phyloP scores from a whole-genome alignment of 2,113 vertebrate species.

The Cacatua alba region DNA sequence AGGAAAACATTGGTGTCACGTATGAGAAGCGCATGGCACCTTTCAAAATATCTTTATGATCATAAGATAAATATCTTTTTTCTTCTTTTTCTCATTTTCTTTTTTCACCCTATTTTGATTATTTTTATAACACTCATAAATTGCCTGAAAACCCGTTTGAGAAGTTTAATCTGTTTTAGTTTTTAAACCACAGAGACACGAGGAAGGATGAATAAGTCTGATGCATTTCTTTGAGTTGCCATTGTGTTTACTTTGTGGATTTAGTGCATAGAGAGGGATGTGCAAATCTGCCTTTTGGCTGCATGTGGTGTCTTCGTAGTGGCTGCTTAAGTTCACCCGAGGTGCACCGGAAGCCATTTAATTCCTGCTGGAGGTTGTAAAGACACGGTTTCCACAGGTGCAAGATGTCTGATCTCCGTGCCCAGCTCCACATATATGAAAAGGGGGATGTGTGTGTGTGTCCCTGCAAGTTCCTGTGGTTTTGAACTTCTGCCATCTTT shows the following conservation, averaged over 20 bases:
- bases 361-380: not conserved
- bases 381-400: fast-evolving
- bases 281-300: not conserved
- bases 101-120: not conserved
- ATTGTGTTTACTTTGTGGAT: not conserved
- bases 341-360: not conserved
- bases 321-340: fast-evolving
- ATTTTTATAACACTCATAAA: not conserved
- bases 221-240: not conserved
- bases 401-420: too few relatives aligned
- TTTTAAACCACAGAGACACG: not conserved
- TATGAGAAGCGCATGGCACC: fast-evolving
- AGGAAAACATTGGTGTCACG: not conserved
- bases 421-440: not conserved
- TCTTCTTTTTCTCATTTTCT: not conserved
- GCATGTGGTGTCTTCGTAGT: not conserved
- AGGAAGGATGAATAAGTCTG: not conserved
- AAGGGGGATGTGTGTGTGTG: not conserved
- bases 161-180: not conserved
- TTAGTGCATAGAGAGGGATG: fast-evolving
- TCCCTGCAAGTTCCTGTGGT: not conserved
- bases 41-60: not conserved
- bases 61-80: not conserved
- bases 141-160: not conserved
- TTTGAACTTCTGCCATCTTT: not conserved